Conservation (phyloP, 2,113 vertebrate species). For the Microcebus jonahi region DNA sequence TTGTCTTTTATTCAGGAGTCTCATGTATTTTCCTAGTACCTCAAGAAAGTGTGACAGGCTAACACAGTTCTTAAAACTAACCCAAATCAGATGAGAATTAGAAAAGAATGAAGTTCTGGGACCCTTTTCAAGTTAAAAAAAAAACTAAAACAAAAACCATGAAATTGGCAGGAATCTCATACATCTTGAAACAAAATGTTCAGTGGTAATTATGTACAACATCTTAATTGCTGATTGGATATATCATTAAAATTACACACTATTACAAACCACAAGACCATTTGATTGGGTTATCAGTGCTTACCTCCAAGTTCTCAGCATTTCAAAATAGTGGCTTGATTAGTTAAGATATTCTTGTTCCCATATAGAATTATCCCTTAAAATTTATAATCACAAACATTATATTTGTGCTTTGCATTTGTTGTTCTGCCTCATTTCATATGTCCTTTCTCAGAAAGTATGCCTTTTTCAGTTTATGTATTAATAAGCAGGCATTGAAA, state of each 20-base stretch:
- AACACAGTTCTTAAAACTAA: neutral
- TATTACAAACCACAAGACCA: neutral
- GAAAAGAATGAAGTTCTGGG: neutral
- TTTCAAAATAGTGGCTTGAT: conserved; percentile 7
- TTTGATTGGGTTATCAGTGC: conserved; percentile 9
- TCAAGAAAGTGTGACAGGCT: neutral
- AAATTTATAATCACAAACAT: neutral
- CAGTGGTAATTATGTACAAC: neutral
- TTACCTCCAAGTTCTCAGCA: neutral
- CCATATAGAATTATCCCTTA: neutral
- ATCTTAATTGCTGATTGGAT: neutral
- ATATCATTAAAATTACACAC: neutral
- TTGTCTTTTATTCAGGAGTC: neutral
- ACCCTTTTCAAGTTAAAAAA: neutral
- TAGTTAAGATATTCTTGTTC: neutral
- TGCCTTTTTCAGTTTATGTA: neutral
- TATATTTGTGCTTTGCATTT: neutral
- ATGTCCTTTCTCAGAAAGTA: neutral
- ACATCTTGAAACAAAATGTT: neutral
- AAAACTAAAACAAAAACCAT: neutral
- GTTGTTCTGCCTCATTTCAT: neutral
- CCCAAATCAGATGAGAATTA: neutral
- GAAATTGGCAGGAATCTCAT: neutral
- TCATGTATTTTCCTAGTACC: neutral
- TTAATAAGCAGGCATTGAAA: neutral